Evolutionary conservation across 35 echinoderm and acorn worm genomes (phyloP).

Genomic region (Apostichopus japonicus): DNA sequence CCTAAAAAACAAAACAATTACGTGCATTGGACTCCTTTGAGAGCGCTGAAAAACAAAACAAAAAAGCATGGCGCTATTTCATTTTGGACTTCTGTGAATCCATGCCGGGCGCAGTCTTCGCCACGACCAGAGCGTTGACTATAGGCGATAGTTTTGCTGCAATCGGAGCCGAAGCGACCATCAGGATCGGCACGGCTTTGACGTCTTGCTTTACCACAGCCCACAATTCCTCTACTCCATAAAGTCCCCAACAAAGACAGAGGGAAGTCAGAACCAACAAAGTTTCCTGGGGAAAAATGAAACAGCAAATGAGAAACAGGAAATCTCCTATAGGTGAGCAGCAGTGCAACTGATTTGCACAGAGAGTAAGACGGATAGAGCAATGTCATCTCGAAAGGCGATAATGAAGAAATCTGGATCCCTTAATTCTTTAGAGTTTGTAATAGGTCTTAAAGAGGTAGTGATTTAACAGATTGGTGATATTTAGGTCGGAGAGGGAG

Average conservation of each 20-base stretch:
- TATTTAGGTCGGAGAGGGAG: too few relatives aligned
- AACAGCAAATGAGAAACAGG: background rate
- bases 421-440: too few relatives aligned
- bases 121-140: conserved; percentile 46
- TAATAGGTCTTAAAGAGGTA: too few relatives aligned
- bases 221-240: conserved; percentile 57
- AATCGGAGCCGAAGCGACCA: conserved; percentile 65
- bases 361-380: too few relatives aligned
- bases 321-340: background rate
- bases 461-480: too few relatives aligned
- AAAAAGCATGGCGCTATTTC: background rate
- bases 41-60: too few relatives aligned
- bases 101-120: background rate
- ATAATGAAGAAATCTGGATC: too few relatives aligned
- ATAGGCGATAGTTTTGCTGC: conserved; percentile 73
- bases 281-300: conserved; percentile 20
- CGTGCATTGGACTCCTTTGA: too few relatives aligned
- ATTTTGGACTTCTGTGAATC: background rate
- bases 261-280: conserved; percentile 45
- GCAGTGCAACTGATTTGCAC: too few relatives aligned
- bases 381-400: too few relatives aligned
- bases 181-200: conserved; percentile 46
- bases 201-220: background rate
- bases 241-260: conserved; percentile 70
- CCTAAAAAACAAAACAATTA: too few relatives aligned